Evolutionary conservation across 1,140 invertebrate species (phyloP), one percentile per base, ranked within the genome.

Genomic region (Neuroterus valhalla): DNA sequence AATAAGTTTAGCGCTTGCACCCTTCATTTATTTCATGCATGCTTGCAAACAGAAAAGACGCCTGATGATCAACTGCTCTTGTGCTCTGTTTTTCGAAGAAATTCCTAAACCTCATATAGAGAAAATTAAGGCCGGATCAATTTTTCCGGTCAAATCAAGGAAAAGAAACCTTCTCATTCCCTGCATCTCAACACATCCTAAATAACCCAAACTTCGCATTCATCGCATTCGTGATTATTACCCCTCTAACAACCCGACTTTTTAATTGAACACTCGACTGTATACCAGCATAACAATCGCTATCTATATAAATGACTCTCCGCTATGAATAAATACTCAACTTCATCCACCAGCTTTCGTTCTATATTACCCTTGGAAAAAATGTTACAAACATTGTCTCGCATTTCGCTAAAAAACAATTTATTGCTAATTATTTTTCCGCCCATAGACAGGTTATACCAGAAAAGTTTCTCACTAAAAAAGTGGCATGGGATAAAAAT

Each of bases 341-440:
- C 23, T 62, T 62, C 75, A 71, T 74, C 75, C 46, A 50, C 43
- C 23, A 10, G 21, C 19, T 70, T 12, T 38, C 31, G 31, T 26
- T 14, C 66, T 19, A 5, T 48, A 70, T 70, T 76, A 78, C 78
- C 73, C 70, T 69, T 68, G 77, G 79, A 72, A 74, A 75, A 79
- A 78, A 78, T 67, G 2, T 3, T 4, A 11, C 46, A 21, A n/a
- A 38, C 17, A 81, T 74, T 78, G 74, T 68, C 10, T 31, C 38
- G 50, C 68, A 45, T 68, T 71, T 44, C 68, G 70, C 67, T 77
- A 72, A 75, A 79, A 75, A 78, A 78, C 86, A 86, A 87, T 89
- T 86, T 89, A 88, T 87, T 86, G 86, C 84, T 87, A 88, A 89
- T 89, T 88, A 87, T 86, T 86, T 87, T 87, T 85, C 79, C 67